Conservation (phyloP, 2,797 vertebrate species). For the Lagodon rhomboides region DNA sequence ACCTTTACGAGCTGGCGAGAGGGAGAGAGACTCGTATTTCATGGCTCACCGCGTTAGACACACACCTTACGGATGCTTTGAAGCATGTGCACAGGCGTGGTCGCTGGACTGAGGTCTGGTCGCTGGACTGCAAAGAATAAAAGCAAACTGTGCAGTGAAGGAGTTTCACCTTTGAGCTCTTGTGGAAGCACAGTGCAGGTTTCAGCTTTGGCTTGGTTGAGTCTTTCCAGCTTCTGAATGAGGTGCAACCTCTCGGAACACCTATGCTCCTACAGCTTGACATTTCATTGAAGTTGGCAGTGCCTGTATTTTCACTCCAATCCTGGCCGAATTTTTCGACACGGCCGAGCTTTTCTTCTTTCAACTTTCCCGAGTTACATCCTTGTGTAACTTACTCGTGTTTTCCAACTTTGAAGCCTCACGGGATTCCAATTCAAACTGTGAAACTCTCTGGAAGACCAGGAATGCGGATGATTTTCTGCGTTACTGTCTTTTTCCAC, state of each 20-base stretch:
- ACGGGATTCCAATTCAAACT: background rate
- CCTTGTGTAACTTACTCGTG: background rate
- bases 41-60: constrained; percentile 20
- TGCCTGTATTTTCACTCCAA: background rate
- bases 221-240: background rate
- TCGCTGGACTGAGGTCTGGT: background rate
- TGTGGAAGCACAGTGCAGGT: background rate
- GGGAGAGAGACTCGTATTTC: constrained; percentile 29
- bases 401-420: constrained; percentile 14
- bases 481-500: background rate
- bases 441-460: background rate
- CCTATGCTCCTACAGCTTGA: background rate
- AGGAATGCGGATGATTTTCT: background rate
- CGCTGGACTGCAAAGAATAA: constrained; percentile 1
- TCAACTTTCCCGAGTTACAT: background rate
- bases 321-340: background rate
- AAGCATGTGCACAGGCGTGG: constrained; percentile 1
- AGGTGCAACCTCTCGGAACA: background rate
- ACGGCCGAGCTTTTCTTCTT: background rate
- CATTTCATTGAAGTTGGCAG: constrained; percentile 6
- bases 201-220: background rate
- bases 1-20: background rate
- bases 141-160: constrained; percentile 1
- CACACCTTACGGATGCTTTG: constrained; percentile 17
- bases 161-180: constrained; percentile 4